These are phyloP conservation scores for Chitala chitala DNA, from an alignment of 2,113 vertebrate species.

Conservation along the genomic window DNA sequence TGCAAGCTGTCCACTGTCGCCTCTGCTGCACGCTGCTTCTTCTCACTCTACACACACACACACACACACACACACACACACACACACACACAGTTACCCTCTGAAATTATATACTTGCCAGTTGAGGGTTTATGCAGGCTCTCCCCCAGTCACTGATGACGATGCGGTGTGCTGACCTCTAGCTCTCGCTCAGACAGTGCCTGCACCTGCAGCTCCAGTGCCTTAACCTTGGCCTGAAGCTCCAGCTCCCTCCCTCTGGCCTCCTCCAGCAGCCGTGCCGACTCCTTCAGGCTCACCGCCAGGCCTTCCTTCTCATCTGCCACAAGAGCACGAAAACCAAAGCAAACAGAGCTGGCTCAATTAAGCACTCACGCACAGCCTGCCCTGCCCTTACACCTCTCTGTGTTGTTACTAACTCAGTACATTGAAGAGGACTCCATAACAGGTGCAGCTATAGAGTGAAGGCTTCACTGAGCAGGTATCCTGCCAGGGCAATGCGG, in stretches of 20 bases:
- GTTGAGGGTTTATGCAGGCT: not conserved
- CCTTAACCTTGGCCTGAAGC: slow-evolving; percentile 75
- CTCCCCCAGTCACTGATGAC: not conserved
- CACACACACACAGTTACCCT: not conserved
- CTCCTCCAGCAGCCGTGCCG: slow-evolving; percentile 71
- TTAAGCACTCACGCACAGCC: not conserved
- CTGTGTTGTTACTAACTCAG: no score
- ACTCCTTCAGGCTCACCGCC: slow-evolving; percentile 74
- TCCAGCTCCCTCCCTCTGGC: slow-evolving; percentile 74
- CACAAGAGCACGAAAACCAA: slow-evolving; percentile 21
- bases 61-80: not conserved
- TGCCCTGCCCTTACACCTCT: no score
- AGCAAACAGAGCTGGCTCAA: not conserved
- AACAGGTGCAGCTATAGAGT: no score
- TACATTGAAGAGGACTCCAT: no score
- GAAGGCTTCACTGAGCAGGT: no score
- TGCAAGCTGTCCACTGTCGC: slow-evolving; percentile 83
- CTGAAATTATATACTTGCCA: not conserved
- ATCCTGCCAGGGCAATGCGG: no score
- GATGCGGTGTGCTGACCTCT: slow-evolving; percentile 57
- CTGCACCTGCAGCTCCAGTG: slow-evolving; percentile 75
- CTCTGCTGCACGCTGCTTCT: slow-evolving; percentile 77
- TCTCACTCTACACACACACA: slow-evolving; percentile 59
- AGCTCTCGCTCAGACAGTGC: slow-evolving; percentile 72
- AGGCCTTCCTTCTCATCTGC: slow-evolving; percentile 89